These are phyloP conservation scores for Brachypodius melanocephalos DNA, from an alignment of 2,113 vertebrate genomes.

Conservation along the genomic window DNA sequence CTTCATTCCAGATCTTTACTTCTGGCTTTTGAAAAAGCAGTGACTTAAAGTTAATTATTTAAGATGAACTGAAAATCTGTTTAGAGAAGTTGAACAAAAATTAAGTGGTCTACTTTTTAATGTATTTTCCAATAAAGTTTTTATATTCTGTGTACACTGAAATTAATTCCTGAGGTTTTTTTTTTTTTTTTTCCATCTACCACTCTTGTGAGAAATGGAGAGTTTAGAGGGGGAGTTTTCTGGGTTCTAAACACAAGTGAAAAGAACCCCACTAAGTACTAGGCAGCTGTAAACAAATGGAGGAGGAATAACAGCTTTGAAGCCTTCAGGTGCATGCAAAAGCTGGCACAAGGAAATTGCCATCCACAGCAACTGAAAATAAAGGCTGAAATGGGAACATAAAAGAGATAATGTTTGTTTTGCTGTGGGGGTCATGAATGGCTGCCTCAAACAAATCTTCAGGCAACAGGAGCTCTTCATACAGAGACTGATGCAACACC, in stretches of 20 bases:
- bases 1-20: not conserved
- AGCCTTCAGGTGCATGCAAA: not conserved
- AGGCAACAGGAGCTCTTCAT: not conserved
- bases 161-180: not conserved
- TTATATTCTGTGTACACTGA: not conserved
- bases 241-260: not conserved
- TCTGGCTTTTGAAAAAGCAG: constrained; percentile 12
- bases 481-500: not conserved
- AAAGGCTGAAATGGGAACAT: not conserved
- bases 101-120: not conserved
- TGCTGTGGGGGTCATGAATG: not conserved
- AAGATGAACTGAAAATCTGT: not conserved
- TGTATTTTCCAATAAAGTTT: not conserved
- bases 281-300: not conserved
- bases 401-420: not conserved
- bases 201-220: not conserved
- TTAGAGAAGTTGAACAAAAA: not conserved
- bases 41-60: not conserved
- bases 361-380: not conserved
- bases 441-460: not conserved
- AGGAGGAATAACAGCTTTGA: not conserved
- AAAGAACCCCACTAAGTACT: not conserved
- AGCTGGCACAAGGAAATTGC: not conserved
- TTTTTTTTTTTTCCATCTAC: not conserved
- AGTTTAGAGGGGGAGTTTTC: not conserved